Base-by-base conservation (phyloP, 2,797 vertebrate species). In the Merluccius polli region DNA sequence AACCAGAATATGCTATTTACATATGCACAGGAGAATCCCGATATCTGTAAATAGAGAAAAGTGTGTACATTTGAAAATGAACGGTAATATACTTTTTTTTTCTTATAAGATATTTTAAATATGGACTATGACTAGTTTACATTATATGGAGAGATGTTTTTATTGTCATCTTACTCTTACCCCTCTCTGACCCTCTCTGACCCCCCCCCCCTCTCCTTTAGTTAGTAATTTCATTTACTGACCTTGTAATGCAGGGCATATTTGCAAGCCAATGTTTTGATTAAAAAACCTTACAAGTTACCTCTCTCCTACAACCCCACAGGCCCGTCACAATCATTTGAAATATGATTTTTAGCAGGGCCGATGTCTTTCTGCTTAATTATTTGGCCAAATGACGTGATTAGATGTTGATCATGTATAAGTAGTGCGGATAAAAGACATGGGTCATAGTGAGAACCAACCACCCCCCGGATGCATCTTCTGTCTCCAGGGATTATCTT, bases 1-100 rank as follows among this genome's bases (percentile, higher is more conserved):
- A 12, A 65, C n/a, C 59, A 65, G 59, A 65, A 65, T 24, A 63
- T 63, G n/a, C 7, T 63, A 65, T 65, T 65, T 12, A 27, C 59
- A 65, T 65, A 65, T 65, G 59, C 59, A 69, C 67, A 69, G 67
- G 29, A 69, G 67, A 69, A 79, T 68, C 71, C 80, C 74, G 82
- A 77, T 88, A 91, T 95, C 92, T 98, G 96, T 97, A 98, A 95
- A 98, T 97, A 96, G 95, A 94, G 92, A 93, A 94, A 95, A 94
- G 79, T 90, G 93, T 97, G 95, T 96, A 97, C 92, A 97, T 96
- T 96, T 95, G 94, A 95, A 95, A 88, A 90, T 90, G 88, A 86
- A 92, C 84, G 91, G 94, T 94, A 91, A 94, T 95, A 94, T 94
- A 94, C 93, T 72, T 32, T 69, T 94, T 95, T 95, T 94, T 91